A percentile compares a stretch with the other conserved stretches of the same genome.
These are phyloP conservation scores for Seriola dumerili DNA, from an alignment of 2,113 vertebrate genomes.

Conservation along the genomic window DNA sequence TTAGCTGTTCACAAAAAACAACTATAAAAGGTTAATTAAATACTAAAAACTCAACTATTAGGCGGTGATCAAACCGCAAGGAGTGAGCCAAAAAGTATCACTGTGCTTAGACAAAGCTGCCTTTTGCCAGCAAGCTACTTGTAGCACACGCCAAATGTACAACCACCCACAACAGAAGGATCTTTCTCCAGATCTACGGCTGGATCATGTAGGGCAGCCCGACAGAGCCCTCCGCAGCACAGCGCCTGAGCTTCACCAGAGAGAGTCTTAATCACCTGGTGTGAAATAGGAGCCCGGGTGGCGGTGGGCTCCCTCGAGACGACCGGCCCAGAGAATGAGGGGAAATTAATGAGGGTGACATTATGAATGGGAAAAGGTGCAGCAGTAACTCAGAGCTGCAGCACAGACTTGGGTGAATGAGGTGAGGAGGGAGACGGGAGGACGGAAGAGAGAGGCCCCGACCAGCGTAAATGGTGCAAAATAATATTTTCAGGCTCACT, in stretches of 20 bases:
- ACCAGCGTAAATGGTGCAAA: background rate
- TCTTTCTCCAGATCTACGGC: constrained; percentile 10
- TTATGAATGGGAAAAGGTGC: constrained; percentile 30
- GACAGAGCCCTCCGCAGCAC: constrained; percentile 5
- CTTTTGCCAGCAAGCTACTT: background rate
- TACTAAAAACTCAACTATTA: background rate
- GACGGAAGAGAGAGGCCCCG: background rate
- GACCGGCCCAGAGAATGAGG: background rate
- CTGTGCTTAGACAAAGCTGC: background rate
- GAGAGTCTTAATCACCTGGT: constrained; percentile 54
- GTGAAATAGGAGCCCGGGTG: constrained; percentile 15
- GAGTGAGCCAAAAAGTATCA: background rate
- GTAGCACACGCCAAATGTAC: background rate
- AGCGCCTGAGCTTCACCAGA: constrained; percentile 21
- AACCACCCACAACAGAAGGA: constrained; percentile 1
- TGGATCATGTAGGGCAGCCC: constrained; percentile 6
- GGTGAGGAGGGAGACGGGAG: background rate
- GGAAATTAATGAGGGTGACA: constrained; percentile 45
- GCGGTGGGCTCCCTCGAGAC: constrained; percentile 14
- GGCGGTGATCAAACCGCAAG: background rate
- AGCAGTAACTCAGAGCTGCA: constrained; percentile 11
- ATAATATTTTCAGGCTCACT: background rate
- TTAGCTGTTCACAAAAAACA: background rate
- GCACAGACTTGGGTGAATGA: background rate
- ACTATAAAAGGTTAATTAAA: background rate